Base-by-base conservation (phyloP, 2,888 invertebrate species). In the Diarsia mendica region DNA sequence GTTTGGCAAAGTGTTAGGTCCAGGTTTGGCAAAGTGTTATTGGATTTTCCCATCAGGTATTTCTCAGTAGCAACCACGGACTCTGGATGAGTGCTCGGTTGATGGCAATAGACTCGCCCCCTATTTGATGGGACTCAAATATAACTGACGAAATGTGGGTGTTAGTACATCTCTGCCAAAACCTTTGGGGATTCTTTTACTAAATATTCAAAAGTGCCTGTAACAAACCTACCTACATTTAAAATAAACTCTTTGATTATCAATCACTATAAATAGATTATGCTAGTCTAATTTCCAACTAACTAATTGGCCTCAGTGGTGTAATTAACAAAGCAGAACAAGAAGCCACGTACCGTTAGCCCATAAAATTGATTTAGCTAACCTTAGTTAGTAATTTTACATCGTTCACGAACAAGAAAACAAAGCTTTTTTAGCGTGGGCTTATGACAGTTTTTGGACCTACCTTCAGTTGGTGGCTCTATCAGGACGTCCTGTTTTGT, bases 361-460 rank as follows among this genome's bases (percentile, higher is more conserved):
- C 77, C 70, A 75, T 85, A 82, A 87, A 87, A 80, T 85, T 87
- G 77, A 84, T 85, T 84, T 75, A 87, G 64, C 66, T 77, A 65
- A 72, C 75, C 79, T 80, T 75, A 60, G 61, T 75, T 66, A 67
- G 72, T 75, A 80, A 85, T 81, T 82, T 83, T 76, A 82, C 77
- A 82, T 79, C 79, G 79, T 77, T 68, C 72, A 49, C 67, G 23
- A 71, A 78, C 77, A 78, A 77, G 79, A 80, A 84, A 80, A 76
- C 72, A 66, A n/a, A 79, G 67, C 58, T 69, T 80, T 72, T 75
- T 77, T 53, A 69, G 33, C 68, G 48, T 67, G 61, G 33, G 66
- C 49, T 68, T 55, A 46, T 46, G 33, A n/a, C 9, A 44, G 49
- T 64, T 53, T 67, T 61, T n/a, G 28, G 28, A 64, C 15, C n/a